Base-by-base conservation (phyloP, 2,113 vertebrate genomes). In the Erinaceus europaeus region DNA sequence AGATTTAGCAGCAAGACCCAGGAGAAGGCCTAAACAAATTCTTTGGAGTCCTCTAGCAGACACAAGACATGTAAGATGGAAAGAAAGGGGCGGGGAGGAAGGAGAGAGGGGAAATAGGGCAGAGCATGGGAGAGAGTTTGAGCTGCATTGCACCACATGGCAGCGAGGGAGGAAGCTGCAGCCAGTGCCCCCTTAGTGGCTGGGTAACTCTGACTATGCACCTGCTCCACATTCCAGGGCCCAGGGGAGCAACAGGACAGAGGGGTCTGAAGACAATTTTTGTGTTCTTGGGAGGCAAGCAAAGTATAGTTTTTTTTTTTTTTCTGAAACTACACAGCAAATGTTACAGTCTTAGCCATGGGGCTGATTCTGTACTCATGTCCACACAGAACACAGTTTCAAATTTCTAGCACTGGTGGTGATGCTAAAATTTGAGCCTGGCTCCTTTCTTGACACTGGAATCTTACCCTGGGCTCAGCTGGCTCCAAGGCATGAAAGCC, bases 401-500 rank as follows among this genome's bases (percentile, higher is more conserved):
- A 1, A 29, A 17, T n/a, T n/a, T 67, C 13, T 11, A 25, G 34
- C 34, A 53, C 55, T 36, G 65, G n/a, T 11, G 29, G 23, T 48
- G 59, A 62, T 6, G 3, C 57, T 80, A 44, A n/a, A 4, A 48
- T 61, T 61, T 4, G 36, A 78, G 84, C 27, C 15, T 3, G 23
- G 10, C 34, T 64, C 29, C 64, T 44, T n/a, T 27, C 6, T 61
- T 11, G 40, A 68, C 71, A 32, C 32, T 62, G 88, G 46, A 53
- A 32, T 20, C 44, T 13, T 2, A 61, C 9, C 29, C 32, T 21
- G 17, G 29, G 62, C 61, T 50, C 7, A 82, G 84, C 25, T 55
- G 67, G 82, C 72, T 89, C 77, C 25, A 44, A 0, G 9, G 71
- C 61, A 73, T 25, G 7, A 65, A 14, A 15, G 88, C 71, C 90